Evolutionary conservation across 1,140 invertebrate species (phyloP).

Genomic region (Bombus breviceps): DNA sequence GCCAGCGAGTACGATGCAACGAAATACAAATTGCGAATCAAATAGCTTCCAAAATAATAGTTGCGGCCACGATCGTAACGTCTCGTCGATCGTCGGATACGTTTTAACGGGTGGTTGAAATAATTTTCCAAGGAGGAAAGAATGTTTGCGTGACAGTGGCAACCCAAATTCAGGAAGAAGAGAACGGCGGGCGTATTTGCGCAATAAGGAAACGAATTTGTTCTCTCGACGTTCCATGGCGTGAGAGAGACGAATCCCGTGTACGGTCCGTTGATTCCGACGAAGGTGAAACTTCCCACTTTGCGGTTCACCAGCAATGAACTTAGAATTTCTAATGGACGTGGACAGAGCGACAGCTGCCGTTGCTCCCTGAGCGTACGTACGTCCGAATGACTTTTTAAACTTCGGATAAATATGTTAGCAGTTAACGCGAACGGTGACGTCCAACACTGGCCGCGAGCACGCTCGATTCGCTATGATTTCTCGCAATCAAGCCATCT

Average conservation of each 20-base stretch:
- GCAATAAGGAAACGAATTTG: constrained; percentile 23
- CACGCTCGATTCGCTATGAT: not conserved
- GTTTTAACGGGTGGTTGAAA: not conserved
- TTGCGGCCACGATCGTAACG: not conserved
- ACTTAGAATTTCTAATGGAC: constrained; percentile 68
- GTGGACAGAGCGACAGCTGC: constrained; percentile 34
- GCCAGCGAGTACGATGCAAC: not conserved
- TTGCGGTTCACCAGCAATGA: constrained; percentile 67
- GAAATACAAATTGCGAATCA: constrained; percentile 4
- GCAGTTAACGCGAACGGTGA: not conserved
- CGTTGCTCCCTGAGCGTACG: not conserved
- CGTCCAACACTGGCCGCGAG: not conserved
- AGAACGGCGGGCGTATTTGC: not conserved
- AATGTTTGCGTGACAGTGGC: not conserved
- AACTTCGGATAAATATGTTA: constrained; percentile 52
- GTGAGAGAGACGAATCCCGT: constrained; percentile 11
- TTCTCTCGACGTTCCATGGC: not conserved
- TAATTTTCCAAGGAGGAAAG: not conserved
- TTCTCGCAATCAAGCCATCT: constrained; percentile 45
- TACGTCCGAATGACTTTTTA: constrained; percentile 58
- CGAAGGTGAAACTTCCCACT: constrained; percentile 65
- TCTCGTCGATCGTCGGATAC: not conserved
- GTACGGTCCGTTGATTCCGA: constrained; percentile 64
- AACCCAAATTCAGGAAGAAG: not conserved
- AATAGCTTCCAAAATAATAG: not conserved